Evolutionary conservation across 2,113 vertebrate genomes (phyloP).

Genomic region (Talpa occidentalis): DNA sequence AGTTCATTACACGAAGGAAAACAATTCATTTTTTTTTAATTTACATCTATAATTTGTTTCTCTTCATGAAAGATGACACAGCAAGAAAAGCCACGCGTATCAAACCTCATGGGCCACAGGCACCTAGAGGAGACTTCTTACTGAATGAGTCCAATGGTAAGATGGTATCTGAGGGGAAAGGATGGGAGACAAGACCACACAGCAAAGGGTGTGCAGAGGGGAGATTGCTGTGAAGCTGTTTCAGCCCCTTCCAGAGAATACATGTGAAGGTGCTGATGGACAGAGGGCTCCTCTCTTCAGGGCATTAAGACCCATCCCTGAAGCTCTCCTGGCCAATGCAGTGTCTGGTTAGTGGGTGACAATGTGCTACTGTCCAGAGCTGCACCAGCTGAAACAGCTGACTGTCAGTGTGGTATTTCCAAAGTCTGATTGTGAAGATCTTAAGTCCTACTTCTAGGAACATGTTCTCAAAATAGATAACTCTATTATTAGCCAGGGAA

Average conservation of each 20-base stretch:
- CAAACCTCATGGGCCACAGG: not conserved
- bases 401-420: too few relatives aligned
- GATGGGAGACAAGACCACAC: not conserved
- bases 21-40: not conserved
- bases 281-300: too few relatives aligned
- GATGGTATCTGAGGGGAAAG: not conserved
- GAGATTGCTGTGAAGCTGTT: not conserved
- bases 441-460: not conserved
- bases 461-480: not conserved
- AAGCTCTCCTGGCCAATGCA: not conserved
- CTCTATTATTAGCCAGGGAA: not conserved
- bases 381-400: not conserved
- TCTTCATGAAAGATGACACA: not conserved
- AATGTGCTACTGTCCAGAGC: not conserved
- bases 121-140: not conserved
- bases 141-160: not conserved
- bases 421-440: not conserved
- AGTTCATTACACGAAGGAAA: not conserved
- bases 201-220: not conserved
- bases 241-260: not conserved
- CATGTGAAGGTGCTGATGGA: not conserved
- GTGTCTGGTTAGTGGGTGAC: not conserved
- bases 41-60: not conserved
- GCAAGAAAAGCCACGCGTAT: not conserved
- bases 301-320: not conserved